Conservation (phyloP, 2,888 invertebrate genomes). For the Saturnia pavonia region DNA sequence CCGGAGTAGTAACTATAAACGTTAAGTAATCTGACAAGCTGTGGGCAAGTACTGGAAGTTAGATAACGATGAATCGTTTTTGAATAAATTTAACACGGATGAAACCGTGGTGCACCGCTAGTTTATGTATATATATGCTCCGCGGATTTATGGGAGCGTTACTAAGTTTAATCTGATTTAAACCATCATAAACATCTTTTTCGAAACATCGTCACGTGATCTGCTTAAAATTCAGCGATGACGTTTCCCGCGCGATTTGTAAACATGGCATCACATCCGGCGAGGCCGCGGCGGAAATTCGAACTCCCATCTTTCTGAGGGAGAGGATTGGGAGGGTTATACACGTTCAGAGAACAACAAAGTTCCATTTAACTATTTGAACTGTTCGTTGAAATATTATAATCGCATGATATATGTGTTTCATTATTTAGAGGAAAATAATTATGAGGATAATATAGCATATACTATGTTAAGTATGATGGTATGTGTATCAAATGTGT, state of each 20-base stretch:
- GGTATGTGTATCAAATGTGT: too few species aligned
- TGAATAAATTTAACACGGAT: too few species aligned
- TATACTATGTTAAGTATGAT: background rate
- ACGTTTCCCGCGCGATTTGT: conserved; percentile 76
- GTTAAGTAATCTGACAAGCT: too few species aligned
- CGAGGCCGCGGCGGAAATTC: conserved; percentile 78
- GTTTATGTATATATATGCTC: background rate
- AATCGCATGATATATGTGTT: background rate
- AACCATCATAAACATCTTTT: conserved; percentile 30
- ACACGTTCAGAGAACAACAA: conserved; percentile 17
- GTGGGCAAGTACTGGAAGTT: too few species aligned
- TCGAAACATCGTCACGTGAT: conserved; percentile 50
- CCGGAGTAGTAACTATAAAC: too few species aligned
- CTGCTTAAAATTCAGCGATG: conserved; percentile 74
- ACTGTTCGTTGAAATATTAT: conserved; percentile 8
- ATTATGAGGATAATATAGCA: too few species aligned
- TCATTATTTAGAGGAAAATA: too few species aligned
- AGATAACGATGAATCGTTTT: too few species aligned
- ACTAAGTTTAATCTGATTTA: conserved; percentile 5
- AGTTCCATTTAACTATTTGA: conserved; percentile 1
- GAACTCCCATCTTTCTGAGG: conserved; percentile 43
- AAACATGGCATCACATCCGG: conserved; percentile 77
- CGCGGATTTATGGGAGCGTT: background rate
- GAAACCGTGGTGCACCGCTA: too few species aligned
- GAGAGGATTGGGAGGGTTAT: conserved; percentile 18